phyloP scores from a whole-genome alignment of 2,113 vertebrate genomes.

The Ornithorhynchus anatinus region DNA sequence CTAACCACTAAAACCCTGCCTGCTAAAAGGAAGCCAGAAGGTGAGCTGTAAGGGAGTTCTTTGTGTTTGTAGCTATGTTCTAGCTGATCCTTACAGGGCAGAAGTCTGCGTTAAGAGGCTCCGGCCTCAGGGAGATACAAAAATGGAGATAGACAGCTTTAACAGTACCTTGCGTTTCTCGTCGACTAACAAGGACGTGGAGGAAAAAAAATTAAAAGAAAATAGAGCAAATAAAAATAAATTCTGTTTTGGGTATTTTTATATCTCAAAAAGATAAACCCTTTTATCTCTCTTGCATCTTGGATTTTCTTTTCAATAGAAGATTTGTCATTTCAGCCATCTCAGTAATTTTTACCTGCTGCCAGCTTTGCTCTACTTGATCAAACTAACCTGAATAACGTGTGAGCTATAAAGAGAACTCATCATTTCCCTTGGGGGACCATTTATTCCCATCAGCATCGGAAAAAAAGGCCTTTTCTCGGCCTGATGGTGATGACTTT shows the following conservation, averaged over 20 bases:
- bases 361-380: conserved; percentile 9
- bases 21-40: conserved; percentile 25
- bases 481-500: conserved; percentile 35
- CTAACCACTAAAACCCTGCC: conserved; percentile 9
- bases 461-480: conserved; percentile 30
- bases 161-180: neutral
- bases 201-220: too few relatives aligned
- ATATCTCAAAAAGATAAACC: neutral
- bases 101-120: neutral
- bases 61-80: conserved; percentile 5
- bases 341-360: conserved; percentile 11
- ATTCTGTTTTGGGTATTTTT: neutral
- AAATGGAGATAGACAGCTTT: neutral
- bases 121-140: neutral
- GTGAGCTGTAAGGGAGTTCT: conserved; percentile 10
- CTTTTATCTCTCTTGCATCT: neutral
- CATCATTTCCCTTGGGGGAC: conserved; percentile 16
- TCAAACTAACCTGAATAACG: conserved; percentile 38
- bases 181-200: conserved; percentile 15
- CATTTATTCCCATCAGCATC: conserved; percentile 21
- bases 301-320: conserved; percentile 15
- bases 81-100: neutral
- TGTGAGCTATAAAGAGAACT: conserved; percentile 25
- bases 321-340: conserved; percentile 19
- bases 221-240: conserved; percentile 11